phyloP scores from a whole-genome alignment of 2,113 vertebrate genomes.

The Indicator indicator region DNA sequence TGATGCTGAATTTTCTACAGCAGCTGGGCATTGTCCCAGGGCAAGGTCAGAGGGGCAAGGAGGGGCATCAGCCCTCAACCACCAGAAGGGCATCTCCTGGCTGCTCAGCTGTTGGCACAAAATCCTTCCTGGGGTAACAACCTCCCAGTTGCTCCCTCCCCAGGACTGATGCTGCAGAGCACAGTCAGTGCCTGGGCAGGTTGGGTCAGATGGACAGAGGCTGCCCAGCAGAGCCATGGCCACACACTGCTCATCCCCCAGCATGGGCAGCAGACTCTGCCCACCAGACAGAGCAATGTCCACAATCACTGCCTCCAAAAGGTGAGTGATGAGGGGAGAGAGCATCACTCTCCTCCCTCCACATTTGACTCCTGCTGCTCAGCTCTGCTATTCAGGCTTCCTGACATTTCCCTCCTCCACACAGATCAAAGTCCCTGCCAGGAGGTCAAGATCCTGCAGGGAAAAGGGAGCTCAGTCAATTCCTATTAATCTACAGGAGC shows the following conservation, averaged over 20 bases:
- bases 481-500: background rate
- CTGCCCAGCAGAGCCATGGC: background rate
- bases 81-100: rapidly evolving
- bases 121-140: background rate
- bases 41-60: background rate
- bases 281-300: background rate
- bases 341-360: background rate
- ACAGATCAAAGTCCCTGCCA: background rate
- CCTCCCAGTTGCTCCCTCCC: background rate
- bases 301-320: background rate
- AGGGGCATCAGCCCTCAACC: background rate
- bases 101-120: background rate
- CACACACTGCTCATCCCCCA: background rate
- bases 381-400: background rate
- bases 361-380: background rate
- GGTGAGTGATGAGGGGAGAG: background rate
- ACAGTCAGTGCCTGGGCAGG: rapidly evolving
- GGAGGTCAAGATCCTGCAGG: background rate
- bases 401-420: background rate
- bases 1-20: background rate
- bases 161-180: background rate
- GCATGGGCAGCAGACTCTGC: rapidly evolving
- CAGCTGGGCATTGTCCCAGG: background rate
- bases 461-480: background rate
- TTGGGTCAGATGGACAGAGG: background rate